These are phyloP conservation scores for Callipepla squamata DNA, from an alignment of 2,113 vertebrate species.

Conservation along the genomic window DNA sequence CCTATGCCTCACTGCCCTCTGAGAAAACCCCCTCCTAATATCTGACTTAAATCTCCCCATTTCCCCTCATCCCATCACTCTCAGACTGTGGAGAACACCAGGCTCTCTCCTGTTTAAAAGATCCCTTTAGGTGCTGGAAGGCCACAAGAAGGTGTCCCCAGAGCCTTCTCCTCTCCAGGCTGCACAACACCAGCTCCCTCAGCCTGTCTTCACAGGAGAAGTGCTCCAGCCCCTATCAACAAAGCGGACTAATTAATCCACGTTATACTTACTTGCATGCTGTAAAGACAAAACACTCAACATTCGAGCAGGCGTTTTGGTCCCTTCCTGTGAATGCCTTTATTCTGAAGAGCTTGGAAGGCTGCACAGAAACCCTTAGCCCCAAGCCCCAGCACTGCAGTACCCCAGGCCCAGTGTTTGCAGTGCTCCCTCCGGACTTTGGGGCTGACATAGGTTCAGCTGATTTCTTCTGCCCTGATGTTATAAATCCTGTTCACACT, in stretches of 20 bases:
- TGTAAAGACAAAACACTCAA: not conserved
- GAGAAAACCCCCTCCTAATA: not conserved
- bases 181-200: not conserved
- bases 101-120: not conserved
- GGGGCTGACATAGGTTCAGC: not conserved
- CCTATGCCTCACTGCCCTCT: not conserved
- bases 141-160: not conserved
- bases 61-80: not conserved
- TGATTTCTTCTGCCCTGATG: not conserved
- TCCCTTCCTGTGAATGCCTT: not conserved
- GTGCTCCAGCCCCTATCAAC: not conserved
- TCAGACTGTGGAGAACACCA: not conserved
- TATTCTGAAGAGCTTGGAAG: too few species aligned
- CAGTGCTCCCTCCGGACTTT: not conserved
- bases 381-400: too few species aligned
- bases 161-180: not conserved
- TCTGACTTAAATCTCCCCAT: not conserved
- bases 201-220: not conserved
- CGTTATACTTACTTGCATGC: not conserved
- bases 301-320: not conserved
- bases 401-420: too few species aligned
- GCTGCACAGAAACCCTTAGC: too few species aligned
- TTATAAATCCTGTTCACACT: not conserved
- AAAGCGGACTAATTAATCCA: not conserved
- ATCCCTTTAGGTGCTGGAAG: not conserved